Evolutionary conservation across 2,797 vertebrate species (phyloP), one percentile per base, ranked within the genome.

Genomic region (Selene dorsalis): DNA sequence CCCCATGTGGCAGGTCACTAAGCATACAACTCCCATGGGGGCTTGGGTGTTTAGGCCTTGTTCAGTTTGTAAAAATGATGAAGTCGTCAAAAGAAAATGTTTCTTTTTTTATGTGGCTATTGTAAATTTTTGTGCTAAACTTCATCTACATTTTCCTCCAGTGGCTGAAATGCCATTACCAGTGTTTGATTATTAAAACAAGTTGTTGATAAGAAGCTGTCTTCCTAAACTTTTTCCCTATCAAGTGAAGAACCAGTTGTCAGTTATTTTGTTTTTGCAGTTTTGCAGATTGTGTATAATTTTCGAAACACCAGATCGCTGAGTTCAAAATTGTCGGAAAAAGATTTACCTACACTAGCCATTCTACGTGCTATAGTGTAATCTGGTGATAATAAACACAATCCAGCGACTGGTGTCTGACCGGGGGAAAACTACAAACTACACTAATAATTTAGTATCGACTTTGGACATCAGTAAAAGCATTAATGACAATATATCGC

Each of bases 1-100:
- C 91, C 83, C 41, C 90, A 66, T 61, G 91, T 84, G 92, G 88
- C 18, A 13, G 24, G 18, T 62, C n/a, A 12, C 1, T 32, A 12
- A 26, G 17, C 16, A 43, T 61, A 61, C 88, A 82, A 10, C 6
- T 57, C 12, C 38, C 9, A 30, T 4, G 30, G 66, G 0, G 2
- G 10, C 4, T 24, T 41, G 16, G 1, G 1, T 64, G 52, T 63
- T 53, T 0, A 4, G 62, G 18, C 8, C 18, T 14, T 2, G 2
- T 3, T 43, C 47, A n/a, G 22, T 32, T 55, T 38, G 9, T 50
- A 47, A 12, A 62, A 59, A 16, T 3, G 0, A 60, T 11, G 17
- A 6, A 11, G 22, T 41, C 20, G n/a, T n/a, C n/a, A n/a, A 64
- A 38, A 2, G 22, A 67, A 8, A 30, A 3, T 30, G 30, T 30